Base-by-base conservation (phyloP, 2,113 vertebrate species). In the Oncorhynchus kisutch region DNA sequence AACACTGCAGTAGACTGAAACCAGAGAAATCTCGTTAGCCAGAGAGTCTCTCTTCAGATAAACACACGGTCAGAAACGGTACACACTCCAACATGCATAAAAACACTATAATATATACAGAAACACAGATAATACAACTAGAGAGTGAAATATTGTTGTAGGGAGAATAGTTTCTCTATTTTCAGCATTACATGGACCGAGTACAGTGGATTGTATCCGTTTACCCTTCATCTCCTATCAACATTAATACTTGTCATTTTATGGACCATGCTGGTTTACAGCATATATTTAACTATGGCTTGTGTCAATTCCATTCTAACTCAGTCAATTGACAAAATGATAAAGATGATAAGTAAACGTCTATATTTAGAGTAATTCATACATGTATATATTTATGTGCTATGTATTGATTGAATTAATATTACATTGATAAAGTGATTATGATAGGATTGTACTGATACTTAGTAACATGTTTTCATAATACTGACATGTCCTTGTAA, bases 241-340 rank as follows among this genome's bases (percentile, higher is more conserved):
- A 64, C 22, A 64, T 25, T 64, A 64, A 64, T 64, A 25, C 62
- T 4, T 64, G 24, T 27, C 64, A 0, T 66, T 27, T 14, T 16
- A 66, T 66, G 12, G 13, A 16, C 25, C n/a, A 24, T 27, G 25
- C 24, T 66, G 51, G 12, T 54, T 54, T 18, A 54, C 51, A 54
- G 16, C 18, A 18, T 54, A 54, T 11, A 11, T 45, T 45, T 45
- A 54, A 18, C 12, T 54, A 54, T 66, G 64, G 12, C 24, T 66
- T 13, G 11, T 29, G 11, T 66, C 64, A 25, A 66, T 29, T 66
- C 13, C 7, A 66, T 66, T 31, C 14, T 27, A 29, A 66, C 9
- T 66, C 25, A 66, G 64, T 66, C 64, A 66, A 31, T 31, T 66
- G n/a, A n/a, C n/a, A 27, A 34, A 34, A 68, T 68, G 9, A 67